Conservation (phyloP, 1,140 invertebrate species). For the Cotesia typhae region DNA sequence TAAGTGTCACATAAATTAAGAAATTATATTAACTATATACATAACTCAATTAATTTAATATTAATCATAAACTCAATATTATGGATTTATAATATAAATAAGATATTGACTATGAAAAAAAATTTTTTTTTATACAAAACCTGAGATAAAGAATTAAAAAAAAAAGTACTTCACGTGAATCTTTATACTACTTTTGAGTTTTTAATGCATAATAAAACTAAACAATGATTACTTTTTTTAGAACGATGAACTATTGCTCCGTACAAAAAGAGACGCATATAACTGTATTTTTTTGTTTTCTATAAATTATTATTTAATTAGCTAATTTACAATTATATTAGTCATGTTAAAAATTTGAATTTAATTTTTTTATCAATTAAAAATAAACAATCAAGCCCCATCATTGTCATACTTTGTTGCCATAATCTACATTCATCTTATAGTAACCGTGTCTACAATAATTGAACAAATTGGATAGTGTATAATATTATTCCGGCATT, state of each 20-base stretch:
- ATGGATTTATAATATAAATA: constrained; percentile 3
- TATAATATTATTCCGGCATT: constrained; percentile 22
- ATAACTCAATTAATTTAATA: neutral
- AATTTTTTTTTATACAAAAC: constrained; percentile 14
- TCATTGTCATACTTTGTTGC: constrained; percentile 20
- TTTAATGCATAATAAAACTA: neutral
- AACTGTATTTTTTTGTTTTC: neutral
- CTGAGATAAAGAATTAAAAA: constrained; percentile 17
- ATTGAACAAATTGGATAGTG: constrained; percentile 30
- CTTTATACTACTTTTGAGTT: neutral
- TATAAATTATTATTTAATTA: constrained; percentile 8
- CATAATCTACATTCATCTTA: constrained; percentile 24
- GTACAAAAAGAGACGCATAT: constrained; percentile 3
- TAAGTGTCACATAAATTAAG: no score
- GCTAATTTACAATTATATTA: constrained; percentile 25
- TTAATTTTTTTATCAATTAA: constrained; percentile 5
- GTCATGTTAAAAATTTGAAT: constrained; percentile 6
- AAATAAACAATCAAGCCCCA: constrained; percentile 32
- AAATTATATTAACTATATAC: no score
- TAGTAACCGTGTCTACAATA: constrained; percentile 33
- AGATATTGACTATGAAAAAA: constrained; percentile 17
- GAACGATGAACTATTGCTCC: neutral
- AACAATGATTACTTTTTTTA: neutral
- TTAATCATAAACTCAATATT: neutral
- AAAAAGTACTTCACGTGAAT: no score